Evolutionary conservation across 2,888 invertebrate species (phyloP).

Genomic region (Tridacna gigas): DNA sequence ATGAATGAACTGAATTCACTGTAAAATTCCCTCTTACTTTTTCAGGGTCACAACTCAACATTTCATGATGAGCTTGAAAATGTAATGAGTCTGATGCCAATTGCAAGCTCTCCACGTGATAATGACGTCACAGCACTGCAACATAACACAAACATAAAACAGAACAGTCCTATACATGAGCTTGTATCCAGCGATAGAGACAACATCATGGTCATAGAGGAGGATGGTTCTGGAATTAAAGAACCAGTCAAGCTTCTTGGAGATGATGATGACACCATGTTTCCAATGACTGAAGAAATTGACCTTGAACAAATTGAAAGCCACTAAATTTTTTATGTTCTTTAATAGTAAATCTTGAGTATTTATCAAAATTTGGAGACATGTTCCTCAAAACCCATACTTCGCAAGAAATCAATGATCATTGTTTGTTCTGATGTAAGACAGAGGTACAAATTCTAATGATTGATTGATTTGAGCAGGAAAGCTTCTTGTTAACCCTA

Average conservation of each 20-base stretch:
- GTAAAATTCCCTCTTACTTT: background rate
- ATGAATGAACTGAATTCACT: no score
- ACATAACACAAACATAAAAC: slow-evolving; percentile 26
- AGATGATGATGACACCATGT: slow-evolving; percentile 73
- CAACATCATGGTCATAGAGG: slow-evolving; percentile 53
- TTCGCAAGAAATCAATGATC: background rate
- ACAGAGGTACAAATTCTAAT: background rate
- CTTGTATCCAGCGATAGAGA: slow-evolving; percentile 62
- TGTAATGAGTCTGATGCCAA: slow-evolving; percentile 77
- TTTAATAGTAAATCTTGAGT: no score
- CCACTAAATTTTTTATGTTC: slow-evolving; percentile 66
- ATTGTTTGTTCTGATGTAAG: background rate
- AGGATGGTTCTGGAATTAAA: slow-evolving; percentile 45
- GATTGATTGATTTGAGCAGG: background rate
- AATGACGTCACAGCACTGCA: slow-evolving; percentile 55
- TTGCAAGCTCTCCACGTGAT: slow-evolving; percentile 82
- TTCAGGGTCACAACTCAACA: slow-evolving; percentile 66
- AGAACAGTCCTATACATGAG: slow-evolving; percentile 67
- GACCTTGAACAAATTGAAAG: slow-evolving; percentile 83
- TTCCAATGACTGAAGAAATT: slow-evolving; percentile 77
- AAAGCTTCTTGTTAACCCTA: background rate
- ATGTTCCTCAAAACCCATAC: background rate
- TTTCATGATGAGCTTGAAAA: slow-evolving; percentile 71
- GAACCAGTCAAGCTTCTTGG: slow-evolving; percentile 73
- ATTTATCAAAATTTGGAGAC: no score